Conservation (phyloP, 2,888 invertebrate genomes). For the Serrognathus titanus region DNA sequence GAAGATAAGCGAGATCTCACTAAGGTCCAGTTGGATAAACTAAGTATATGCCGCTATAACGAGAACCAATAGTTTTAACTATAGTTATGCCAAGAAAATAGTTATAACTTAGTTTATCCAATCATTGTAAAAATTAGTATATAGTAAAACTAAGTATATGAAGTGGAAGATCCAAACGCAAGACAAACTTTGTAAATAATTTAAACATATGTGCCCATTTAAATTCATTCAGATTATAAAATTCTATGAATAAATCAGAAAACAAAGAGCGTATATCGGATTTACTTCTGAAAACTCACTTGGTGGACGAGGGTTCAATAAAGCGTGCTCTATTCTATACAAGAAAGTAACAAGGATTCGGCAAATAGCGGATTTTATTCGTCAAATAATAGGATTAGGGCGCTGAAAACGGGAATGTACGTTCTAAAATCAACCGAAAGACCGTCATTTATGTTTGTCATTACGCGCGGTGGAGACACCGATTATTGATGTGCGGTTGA, state of each 20-base stretch:
- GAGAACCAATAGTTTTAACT: too few relatives aligned
- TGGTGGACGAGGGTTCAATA: not conserved
- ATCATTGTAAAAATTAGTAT: too few relatives aligned
- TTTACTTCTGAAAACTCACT: not conserved
- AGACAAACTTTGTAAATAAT: too few relatives aligned
- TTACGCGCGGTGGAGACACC: not conserved
- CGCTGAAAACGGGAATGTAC: not conserved
- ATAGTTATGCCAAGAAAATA: too few relatives aligned
- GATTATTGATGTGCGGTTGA: conserved; percentile 1
- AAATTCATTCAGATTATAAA: not conserved
- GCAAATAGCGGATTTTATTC: conserved; percentile 1
- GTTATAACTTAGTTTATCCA: too few relatives aligned
- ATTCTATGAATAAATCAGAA: not conserved
- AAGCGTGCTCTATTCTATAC: not conserved
- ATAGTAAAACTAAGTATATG: too few relatives aligned
- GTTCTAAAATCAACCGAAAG: not conserved
- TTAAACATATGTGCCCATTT: too few relatives aligned
- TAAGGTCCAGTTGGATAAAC: too few relatives aligned
- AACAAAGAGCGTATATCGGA: not conserved
- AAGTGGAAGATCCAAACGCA: too few relatives aligned
- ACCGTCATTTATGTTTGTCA: not conserved
- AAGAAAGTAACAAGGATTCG: not conserved
- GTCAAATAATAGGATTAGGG: not conserved
- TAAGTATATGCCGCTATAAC: too few relatives aligned
- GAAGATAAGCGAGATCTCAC: too few relatives aligned